Evolutionary conservation across 2,113 vertebrate genomes (phyloP).

Genomic region (Tupaia tana): DNA sequence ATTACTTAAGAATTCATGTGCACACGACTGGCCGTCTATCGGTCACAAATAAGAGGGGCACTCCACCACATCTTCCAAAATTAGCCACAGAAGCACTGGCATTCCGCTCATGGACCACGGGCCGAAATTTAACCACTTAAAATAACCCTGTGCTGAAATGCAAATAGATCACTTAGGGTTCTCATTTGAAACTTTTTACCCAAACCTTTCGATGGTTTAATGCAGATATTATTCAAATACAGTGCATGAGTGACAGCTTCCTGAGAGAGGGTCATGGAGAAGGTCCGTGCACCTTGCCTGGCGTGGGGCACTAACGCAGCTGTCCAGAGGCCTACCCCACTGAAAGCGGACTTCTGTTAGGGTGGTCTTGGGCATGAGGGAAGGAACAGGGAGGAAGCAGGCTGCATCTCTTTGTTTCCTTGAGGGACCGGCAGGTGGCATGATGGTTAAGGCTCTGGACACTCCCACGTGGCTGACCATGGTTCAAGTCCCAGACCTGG

Average conservation of each 20-base stretch:
- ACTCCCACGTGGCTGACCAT: no score
- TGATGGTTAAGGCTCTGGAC: no score
- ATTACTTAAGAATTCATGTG: slow-evolving; percentile 40
- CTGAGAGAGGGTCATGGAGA: slow-evolving; percentile 33
- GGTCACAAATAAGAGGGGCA: slow-evolving; percentile 36
- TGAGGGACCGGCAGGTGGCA: no score
- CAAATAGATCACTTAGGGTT: slow-evolving; percentile 13
- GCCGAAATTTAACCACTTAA: slow-evolving; percentile 55
- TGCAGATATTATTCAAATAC: slow-evolving; percentile 35
- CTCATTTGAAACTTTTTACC: slow-evolving; percentile 21
- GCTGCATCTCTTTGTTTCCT: neutral
- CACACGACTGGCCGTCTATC: slow-evolving; percentile 41
- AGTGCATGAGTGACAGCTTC: neutral
- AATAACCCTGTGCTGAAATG: slow-evolving; percentile 38
- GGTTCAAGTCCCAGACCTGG: no score
- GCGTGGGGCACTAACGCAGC: neutral
- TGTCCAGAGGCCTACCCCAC: neutral
- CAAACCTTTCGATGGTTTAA: slow-evolving; percentile 45
- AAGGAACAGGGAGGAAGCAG: neutral
- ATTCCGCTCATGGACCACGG: neutral
- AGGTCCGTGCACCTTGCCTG: slow-evolving; percentile 12
- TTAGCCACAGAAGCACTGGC: slow-evolving; percentile 32
- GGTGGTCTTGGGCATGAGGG: neutral
- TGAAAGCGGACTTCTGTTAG: neutral
- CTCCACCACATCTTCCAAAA: slow-evolving; percentile 21